Conservation (phyloP, 2,113 vertebrate genomes). For the Pelvicachromis taeniatus region DNA sequence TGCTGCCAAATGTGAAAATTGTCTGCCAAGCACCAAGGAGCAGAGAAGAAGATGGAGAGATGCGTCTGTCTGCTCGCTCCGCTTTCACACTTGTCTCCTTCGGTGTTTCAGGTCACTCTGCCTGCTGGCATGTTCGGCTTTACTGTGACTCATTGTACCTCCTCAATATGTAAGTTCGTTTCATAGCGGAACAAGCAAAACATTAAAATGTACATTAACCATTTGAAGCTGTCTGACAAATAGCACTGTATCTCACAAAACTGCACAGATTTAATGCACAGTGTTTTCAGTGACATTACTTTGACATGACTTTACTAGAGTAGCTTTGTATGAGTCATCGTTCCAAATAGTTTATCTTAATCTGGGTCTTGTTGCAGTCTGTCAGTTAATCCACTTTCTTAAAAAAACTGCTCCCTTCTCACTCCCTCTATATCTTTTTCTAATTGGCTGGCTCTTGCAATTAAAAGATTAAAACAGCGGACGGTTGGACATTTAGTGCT, state of each 20-base stretch:
- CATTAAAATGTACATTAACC: not conserved
- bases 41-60: not conserved
- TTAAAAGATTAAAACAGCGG: not conserved
- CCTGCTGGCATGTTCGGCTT: conserved; percentile 27
- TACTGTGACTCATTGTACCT: conserved; percentile 21
- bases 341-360: not conserved
- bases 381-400: not conserved
- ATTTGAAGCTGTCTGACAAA: not conserved
- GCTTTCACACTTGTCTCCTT: conserved; percentile 12
- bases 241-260: not conserved
- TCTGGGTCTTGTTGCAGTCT: not conserved
- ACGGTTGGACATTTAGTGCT: not conserved
- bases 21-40: conserved; percentile 8
- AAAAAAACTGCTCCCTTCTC: not conserved
- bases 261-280: not conserved
- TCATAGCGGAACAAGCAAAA: not conserved
- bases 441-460: not conserved
- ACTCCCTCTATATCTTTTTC: not conserved
- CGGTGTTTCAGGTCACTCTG: conserved; percentile 11
- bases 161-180: conserved; percentile 19
- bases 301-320: fast-evolving
- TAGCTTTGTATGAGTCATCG: not conserved
- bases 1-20: conserved; percentile 33
- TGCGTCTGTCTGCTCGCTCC: conserved; percentile 10
- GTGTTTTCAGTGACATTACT: not conserved